Percentiles rank a stretch among this genome's conserved stretches.
These are phyloP conservation scores for Chrysemys picta DNA, from an alignment of 2,113 vertebrate species.

Conservation along the genomic window DNA sequence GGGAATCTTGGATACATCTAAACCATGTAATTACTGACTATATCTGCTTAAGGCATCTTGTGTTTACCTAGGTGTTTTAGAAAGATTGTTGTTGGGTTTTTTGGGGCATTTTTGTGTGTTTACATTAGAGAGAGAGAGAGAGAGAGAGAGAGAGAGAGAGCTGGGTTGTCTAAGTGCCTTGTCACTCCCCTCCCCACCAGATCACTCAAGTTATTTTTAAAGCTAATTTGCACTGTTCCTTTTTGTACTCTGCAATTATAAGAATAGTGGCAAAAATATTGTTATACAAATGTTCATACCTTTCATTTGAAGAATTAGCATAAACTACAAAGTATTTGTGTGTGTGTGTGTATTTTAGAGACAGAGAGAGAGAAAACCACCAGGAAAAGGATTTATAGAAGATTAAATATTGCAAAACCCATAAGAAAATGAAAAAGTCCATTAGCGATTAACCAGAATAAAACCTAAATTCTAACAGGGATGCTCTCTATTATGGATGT, in stretches of 20 bases:
- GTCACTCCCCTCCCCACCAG: slow-evolving; percentile 32
- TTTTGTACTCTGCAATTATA: background rate
- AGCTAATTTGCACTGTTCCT: slow-evolving; percentile 18
- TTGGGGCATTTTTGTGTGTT: slow-evolving; percentile 44
- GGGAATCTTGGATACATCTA: slow-evolving; percentile 61
- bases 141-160: background rate
- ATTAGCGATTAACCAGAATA: background rate
- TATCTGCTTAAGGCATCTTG: slow-evolving; percentile 59
- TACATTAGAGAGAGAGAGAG: background rate
- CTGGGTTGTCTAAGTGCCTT: slow-evolving; percentile 7
- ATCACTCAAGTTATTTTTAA: slow-evolving; percentile 59
- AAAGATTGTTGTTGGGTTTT: slow-evolving; percentile 17
- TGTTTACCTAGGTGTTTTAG: slow-evolving; percentile 65
- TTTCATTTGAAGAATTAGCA: background rate
- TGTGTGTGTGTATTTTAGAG: background rate
- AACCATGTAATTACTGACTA: slow-evolving; percentile 66
- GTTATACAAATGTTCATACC: background rate
- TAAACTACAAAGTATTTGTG: background rate
- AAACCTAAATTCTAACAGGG: background rate
- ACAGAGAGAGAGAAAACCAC: background rate
- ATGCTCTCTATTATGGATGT: no score
- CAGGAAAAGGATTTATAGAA: background rate
- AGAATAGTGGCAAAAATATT: background rate
- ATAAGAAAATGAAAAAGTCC: background rate
- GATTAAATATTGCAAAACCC: background rate